Base-by-base conservation (phyloP, 2,888 invertebrate genomes). In the Epirrhoe alternata region DNA sequence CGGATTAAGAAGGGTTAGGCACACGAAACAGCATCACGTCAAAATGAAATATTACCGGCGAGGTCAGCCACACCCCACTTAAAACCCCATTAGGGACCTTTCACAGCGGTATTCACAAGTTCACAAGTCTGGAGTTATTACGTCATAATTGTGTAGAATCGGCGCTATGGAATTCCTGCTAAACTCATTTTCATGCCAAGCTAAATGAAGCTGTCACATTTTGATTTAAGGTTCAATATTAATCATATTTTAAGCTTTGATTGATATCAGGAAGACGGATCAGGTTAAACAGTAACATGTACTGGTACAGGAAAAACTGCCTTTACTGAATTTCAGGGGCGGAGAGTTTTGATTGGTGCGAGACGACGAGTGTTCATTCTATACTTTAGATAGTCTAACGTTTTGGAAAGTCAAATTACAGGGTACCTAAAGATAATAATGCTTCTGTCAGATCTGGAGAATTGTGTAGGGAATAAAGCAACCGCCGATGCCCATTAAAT, bases 41-140 rank as follows among this genome's bases (percentile, higher is more conserved):
- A 59, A 53, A 66, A 65, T 73, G 68, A 73, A 71, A 71, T 73
- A 73, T 69, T 64, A 68, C 58, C 52, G 51, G 31, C 42, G 61
- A 64, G 66, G 63, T 67, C 71, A 45, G 61, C 58, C 55, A 56
- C 56, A 61, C 71, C 66, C 61, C 66, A 68, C 69, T 68, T 71
- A 64, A 67, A 73, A 66, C 51, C 66, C 66, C 71, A 71, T 71
- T 70, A 71, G 51, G 56, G 31, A 51, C 42, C 53, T 59, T 56
- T 35, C 64, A 60, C 56, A 45, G 33, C 60, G 55, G 60, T 65
- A 60, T 65, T 56, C 55, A 55, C 64, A 54, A 42, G 50, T 59
- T 64, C 49, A 55, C 61, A 61, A 61, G 61, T 50, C 49, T 10
- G 49, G 31, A 16, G 56, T 42, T 45, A 49, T 47, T 49, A 51